Conservation (phyloP, 2,797 vertebrate genomes). For the Setipinna tenuifilis region DNA sequence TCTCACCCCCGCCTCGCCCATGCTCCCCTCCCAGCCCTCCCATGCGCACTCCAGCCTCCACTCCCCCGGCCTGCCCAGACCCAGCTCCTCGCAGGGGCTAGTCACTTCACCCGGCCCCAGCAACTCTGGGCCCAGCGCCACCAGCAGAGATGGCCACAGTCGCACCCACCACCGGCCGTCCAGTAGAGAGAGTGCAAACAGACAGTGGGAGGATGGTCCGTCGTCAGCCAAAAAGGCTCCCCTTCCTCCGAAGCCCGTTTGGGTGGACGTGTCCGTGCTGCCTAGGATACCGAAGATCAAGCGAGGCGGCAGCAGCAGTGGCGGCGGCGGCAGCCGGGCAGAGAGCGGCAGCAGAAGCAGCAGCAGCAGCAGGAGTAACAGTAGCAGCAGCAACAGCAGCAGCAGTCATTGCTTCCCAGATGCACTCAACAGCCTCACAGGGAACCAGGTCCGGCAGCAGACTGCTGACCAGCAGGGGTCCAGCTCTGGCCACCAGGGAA, state of each 20-base stretch:
- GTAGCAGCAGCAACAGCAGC: constrained; percentile 26
- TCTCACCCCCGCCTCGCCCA: constrained; percentile 41
- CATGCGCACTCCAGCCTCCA: constrained; percentile 49
- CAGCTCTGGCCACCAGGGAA: constrained; percentile 55
- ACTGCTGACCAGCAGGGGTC: constrained; percentile 64
- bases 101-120: not conserved
- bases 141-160: constrained; percentile 2
- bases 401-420: constrained; percentile 72
- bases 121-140: constrained; percentile 5
- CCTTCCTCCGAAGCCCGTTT: constrained; percentile 71
- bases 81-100: not conserved
- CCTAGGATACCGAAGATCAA: constrained; percentile 96
- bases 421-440: constrained; percentile 83
- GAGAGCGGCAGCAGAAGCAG: constrained; percentile 34
- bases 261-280: constrained; percentile 85
- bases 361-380: constrained; percentile 38
- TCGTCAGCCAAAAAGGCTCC: constrained; percentile 32
- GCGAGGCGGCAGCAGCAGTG: constrained; percentile 66
- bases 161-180: not conserved
- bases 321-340: constrained; percentile 43
- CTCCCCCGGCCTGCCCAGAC: constrained; percentile 54
- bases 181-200: not conserved
- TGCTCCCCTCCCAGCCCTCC: constrained; percentile 39
- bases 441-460: constrained; percentile 76
- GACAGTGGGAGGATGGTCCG: constrained; percentile 38